Conservation (phyloP, 2,797 vertebrate genomes). For the Lagorchestes hirsutus region DNA sequence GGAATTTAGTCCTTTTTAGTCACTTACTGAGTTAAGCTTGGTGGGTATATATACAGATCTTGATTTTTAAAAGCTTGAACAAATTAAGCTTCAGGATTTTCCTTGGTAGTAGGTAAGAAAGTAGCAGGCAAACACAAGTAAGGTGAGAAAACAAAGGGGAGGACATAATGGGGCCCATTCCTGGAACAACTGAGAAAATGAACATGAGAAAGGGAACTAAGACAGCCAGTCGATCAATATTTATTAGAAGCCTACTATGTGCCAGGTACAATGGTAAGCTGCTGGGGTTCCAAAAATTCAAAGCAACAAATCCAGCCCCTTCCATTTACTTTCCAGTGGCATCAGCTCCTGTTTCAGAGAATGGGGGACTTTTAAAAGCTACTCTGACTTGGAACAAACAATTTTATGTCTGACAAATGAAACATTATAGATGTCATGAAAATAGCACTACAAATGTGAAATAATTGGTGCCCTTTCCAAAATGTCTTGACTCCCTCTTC, state of each 20-base stretch:
- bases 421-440: neutral
- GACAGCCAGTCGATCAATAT: neutral
- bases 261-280: neutral
- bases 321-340: neutral
- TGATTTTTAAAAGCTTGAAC: neutral
- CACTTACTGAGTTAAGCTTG: neutral
- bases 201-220: neutral
- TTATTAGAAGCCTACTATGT: neutral
- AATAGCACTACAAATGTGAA: neutral
- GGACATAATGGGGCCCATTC: neutral
- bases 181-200: neutral
- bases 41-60: neutral
- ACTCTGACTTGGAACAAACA: too few species aligned
- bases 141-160: neutral
- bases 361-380: too few species aligned
- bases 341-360: neutral
- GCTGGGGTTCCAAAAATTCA: neutral
- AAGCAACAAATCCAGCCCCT: neutral
- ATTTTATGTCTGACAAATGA: too few species aligned
- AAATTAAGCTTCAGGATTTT: neutral
- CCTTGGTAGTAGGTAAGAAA: neutral
- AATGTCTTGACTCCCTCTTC: neutral
- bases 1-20: neutral
- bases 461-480: neutral
- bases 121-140: neutral